phyloP scores from a whole-genome alignment of 2,888 invertebrate genomes.

The Nomada fabriciana region DNA sequence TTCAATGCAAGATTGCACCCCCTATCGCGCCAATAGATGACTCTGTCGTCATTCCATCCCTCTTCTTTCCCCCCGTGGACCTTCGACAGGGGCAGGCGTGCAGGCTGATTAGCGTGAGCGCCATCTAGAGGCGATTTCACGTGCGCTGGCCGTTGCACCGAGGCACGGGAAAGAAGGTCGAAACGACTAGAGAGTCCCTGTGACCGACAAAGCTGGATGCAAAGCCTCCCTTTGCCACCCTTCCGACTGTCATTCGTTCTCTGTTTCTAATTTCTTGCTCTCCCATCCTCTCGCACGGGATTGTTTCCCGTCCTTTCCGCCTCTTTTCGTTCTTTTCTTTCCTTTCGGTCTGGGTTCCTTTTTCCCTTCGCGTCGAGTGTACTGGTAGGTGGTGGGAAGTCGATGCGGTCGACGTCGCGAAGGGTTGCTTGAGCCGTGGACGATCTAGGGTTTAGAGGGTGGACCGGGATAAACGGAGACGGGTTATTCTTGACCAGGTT shows the following conservation, averaged over 20 bases:
- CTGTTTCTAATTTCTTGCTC: too few species aligned
- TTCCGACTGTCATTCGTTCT: background rate
- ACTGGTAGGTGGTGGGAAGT: background rate
- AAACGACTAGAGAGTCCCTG: slow-evolving; percentile 59
- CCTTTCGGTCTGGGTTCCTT: background rate
- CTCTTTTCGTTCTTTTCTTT: background rate
- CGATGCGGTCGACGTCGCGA: background rate
- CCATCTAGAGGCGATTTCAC: slow-evolving; percentile 54
- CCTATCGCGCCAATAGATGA: background rate
- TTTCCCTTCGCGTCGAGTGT: background rate
- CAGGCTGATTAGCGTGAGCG: slow-evolving; percentile 56
- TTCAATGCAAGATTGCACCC: background rate
- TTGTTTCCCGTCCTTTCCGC: background rate
- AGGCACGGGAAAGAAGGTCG: slow-evolving; percentile 63
- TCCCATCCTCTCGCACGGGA: background rate
- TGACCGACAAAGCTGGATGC: slow-evolving; percentile 53
- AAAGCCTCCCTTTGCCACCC: slow-evolving; percentile 13
- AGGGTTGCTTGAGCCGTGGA: background rate
- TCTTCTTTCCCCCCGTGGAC: background rate
- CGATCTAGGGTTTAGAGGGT: slow-evolving; percentile 9
- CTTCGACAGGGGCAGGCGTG: background rate
- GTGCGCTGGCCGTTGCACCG: slow-evolving; percentile 64
- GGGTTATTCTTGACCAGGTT: slow-evolving; percentile 46
- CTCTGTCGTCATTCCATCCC: slow-evolving; percentile 31
- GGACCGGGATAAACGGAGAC: slow-evolving; percentile 4